Base-by-base conservation (phyloP, 2,797 vertebrate species). In the Astyanax mexicanus region DNA sequence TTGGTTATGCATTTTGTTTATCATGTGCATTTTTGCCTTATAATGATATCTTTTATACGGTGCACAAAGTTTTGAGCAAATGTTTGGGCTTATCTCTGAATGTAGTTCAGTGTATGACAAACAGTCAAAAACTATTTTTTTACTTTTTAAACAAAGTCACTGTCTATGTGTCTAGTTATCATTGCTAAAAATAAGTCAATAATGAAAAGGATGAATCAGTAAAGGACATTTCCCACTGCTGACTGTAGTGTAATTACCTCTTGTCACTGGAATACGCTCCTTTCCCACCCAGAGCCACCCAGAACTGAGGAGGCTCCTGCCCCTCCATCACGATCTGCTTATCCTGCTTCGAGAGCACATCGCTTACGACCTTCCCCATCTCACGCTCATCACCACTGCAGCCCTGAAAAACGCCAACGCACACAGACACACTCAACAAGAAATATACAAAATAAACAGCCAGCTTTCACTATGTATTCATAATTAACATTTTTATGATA, bases 351-450 rank as follows among this genome's bases (percentile, higher is more conserved):
- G 94, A 94, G 69, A 98, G 78, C 0, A 94, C 86, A 57, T 96
- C 93, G 25, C 93, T 91, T 51, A 96, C 89, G 0, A 81, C 83
- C 86, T 91, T 96, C 0, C 92, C 96, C 95, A 96, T 95, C 85
- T 95, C 90, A 47, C 96, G 87, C 88, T 97, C 96, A 66, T 97
- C 96, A 1, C 96, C 96, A 0, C 90, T 98, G 91, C 96, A 97
- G 40, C 96, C 96, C 96, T 98, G 86, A 51, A 66, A 45, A 47
- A 35, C 21, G 19, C 83, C 23, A 62, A 47, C 17, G 58, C 23
- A 68, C 58, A 49, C 2, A 73, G 32, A 29, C 70, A 64, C 27
- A 27, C 23, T 84, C 8, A 40, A 15, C 42, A 21, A 5, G 12
- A 19, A 17, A 72, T 42, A 23, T 78, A 62, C 37, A 60, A 37